Evolutionary conservation across 2,888 invertebrate genomes (phyloP).

Genomic region (Drosophila rubida): DNA sequence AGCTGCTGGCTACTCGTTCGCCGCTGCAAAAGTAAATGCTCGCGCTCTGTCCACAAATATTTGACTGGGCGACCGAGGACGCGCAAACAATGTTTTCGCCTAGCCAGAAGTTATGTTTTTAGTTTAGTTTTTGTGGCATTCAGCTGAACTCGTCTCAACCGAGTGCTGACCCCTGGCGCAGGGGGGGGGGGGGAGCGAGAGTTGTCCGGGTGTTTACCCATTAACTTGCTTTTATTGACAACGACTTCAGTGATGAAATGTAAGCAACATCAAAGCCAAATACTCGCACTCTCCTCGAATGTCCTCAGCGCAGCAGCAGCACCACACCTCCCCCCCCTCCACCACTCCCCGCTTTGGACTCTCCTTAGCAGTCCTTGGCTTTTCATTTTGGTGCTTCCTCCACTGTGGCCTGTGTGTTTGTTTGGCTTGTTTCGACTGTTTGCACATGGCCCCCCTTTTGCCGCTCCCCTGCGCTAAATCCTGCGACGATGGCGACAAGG

Average conservation of each 20-base stretch:
- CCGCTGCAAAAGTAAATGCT: background rate
- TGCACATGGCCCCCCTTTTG: slow-evolving; percentile 21
- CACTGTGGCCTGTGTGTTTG: slow-evolving; percentile 12
- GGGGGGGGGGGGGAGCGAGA: background rate
- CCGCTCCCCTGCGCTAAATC: slow-evolving; percentile 23
- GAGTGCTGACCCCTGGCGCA: background rate
- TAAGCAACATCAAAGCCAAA: slow-evolving; percentile 78
- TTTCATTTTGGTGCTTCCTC: slow-evolving; percentile 22
- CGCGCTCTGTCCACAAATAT: slow-evolving; percentile 65
- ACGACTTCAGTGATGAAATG: slow-evolving; percentile 76
- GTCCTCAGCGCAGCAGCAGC: slow-evolving; percentile 22
- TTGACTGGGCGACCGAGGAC: slow-evolving; percentile 59
- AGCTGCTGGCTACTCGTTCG: slow-evolving; percentile 25
- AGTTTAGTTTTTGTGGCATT: slow-evolving; percentile 73
- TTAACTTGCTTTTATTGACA: slow-evolving; percentile 73
- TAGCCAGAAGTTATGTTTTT: slow-evolving; percentile 71
- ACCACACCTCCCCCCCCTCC: background rate
- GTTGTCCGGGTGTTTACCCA: slow-evolving; percentile 62
- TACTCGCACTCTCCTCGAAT: slow-evolving; percentile 46
- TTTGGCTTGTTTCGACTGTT: slow-evolving; percentile 46
- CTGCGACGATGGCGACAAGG: slow-evolving; percentile 55
- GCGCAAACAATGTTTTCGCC: slow-evolving; percentile 62
- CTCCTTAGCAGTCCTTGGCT: slow-evolving; percentile 28
- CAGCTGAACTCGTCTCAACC: slow-evolving; percentile 12
- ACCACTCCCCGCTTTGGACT: background rate